Base-by-base conservation (phyloP, 2,797 vertebrate genomes). In the Lutjanus campechanus region DNA sequence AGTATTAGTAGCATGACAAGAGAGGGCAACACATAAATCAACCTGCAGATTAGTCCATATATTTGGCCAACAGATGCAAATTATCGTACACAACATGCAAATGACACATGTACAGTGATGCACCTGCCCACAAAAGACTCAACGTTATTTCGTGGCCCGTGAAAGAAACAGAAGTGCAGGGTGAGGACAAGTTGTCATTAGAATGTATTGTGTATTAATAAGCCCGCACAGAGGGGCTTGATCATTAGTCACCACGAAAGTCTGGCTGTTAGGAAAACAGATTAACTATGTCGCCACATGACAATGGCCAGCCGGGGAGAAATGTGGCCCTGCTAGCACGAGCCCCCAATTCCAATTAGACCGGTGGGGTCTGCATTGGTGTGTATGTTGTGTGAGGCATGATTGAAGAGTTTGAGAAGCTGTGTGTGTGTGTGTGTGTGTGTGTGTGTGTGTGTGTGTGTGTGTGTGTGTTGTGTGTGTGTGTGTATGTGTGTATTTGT, bases 301-400 rank as follows among this genome's bases (percentile, higher is more conserved):
- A 93, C 85, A 89, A 87, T 81, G 50, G 76, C 69, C 78, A 54
- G 73, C 76, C 63, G 2, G 56, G 77, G 84, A 89, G 68, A 83
- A 85, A 89, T 84, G 83, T 75, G 67, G 60, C 63, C 77, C 47
- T 2, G n/a, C 67, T 20, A 77, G 79, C 74, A 77, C 58, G 36
- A 83, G 71, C 58, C 65, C 78, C 60, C 58, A 63, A 63, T 84
- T 91, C 79, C 86, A 90, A 82, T 91, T 88, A 93, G 67, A 81
- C 53, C 0, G 5, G 58, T 43, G 55, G 62, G 72, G 56, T 71
- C 22, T 74, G 65, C 54, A 12, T 22, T 2, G 19, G 65, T 70
- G 61, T 65, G 53, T 80, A 69, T 71, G 61, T 63, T 75, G 69
- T 76, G 76, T 76, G 73, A 77, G 65, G 36, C 20, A 8, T 79